phyloP scores from a whole-genome alignment of 2,888 invertebrate genomes.

The Polydrusus tereticollis region DNA sequence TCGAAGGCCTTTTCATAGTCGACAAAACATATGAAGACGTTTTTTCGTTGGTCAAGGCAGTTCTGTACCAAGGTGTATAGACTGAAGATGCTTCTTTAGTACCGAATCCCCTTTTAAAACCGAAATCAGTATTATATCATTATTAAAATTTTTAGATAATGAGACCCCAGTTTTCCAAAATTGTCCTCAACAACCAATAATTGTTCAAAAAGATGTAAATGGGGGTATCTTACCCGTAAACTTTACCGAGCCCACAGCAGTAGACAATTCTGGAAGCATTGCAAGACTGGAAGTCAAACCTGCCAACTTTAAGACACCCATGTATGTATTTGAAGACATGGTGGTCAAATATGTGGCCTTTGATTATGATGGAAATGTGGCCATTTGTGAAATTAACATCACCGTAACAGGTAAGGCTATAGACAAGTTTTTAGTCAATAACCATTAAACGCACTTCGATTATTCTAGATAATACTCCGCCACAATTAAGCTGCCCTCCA shows the following conservation, averaged over 20 bases:
- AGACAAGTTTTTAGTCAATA: neutral
- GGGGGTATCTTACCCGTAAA: slow-evolving; percentile 92
- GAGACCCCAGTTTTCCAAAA: slow-evolving; percentile 97
- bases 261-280: slow-evolving; percentile 96
- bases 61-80: too few relatives aligned
- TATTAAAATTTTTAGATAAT: slow-evolving; percentile 73
- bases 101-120: too few relatives aligned
- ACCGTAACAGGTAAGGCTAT: slow-evolving; percentile 80
- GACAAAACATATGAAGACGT: too few relatives aligned
- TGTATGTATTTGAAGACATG: slow-evolving; percentile 90
- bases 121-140: too few relatives aligned
- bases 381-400: slow-evolving; percentile 96
- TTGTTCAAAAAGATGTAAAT: slow-evolving; percentile 88
- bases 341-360: slow-evolving; percentile 96
- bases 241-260: slow-evolving; percentile 93
- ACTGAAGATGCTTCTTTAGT: too few relatives aligned
- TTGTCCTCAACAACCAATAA: slow-evolving; percentile 92
- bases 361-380: slow-evolving; percentile 97
- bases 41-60: too few relatives aligned
- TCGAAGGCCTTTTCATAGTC: too few relatives aligned
- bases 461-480: slow-evolving; percentile 85
- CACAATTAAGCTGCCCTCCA: slow-evolving; percentile 90
- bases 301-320: slow-evolving; percentile 89
- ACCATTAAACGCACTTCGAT: neutral
- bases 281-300: slow-evolving; percentile 94